phyloP scores from a whole-genome alignment of 1,140 invertebrate species.

The Drosophila athabasca region DNA sequence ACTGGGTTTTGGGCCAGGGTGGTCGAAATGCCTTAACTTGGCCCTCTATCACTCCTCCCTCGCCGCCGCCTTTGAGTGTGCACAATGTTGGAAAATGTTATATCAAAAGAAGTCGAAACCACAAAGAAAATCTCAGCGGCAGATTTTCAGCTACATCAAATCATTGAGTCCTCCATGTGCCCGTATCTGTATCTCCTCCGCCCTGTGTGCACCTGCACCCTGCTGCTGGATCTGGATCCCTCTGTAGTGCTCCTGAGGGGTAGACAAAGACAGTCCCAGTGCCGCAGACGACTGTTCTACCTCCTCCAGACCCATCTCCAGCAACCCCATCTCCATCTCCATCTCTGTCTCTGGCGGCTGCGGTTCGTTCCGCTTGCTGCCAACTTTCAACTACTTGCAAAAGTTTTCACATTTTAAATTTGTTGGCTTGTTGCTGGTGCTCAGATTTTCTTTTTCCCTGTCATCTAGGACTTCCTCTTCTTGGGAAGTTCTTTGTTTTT shows the following conservation, averaged over 20 bases:
- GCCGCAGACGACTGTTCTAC: background rate
- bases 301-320: slow-evolving; percentile 21
- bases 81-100: slow-evolving; percentile 48
- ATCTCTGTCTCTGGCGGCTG: slow-evolving; percentile 53
- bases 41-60: slow-evolving; percentile 4
- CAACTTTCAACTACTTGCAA: slow-evolving; percentile 64
- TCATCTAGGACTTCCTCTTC: slow-evolving; percentile 15
- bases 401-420: slow-evolving; percentile 79
- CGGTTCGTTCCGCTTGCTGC: slow-evolving; percentile 63
- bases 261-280: slow-evolving; percentile 54
- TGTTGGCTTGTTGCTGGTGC: slow-evolving; percentile 63
- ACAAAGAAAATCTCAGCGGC: slow-evolving; percentile 80
- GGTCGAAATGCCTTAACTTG: background rate
- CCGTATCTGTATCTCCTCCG: slow-evolving; percentile 49
- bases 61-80: slow-evolving; percentile 13
- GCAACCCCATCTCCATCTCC: slow-evolving; percentile 24
- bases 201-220: slow-evolving; percentile 61
- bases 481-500: slow-evolving; percentile 40
- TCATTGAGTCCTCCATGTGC: slow-evolving; percentile 55
- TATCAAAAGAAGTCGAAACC: slow-evolving; percentile 79
- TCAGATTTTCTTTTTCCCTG: slow-evolving; percentile 32
- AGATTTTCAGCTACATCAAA: slow-evolving; percentile 58
- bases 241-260: background rate
- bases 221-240: background rate
- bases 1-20: background rate